These are phyloP conservation scores for Lordiphosa fenestrarum DNA, from an alignment of 2,888 invertebrate genomes.

Conservation along the genomic window DNA sequence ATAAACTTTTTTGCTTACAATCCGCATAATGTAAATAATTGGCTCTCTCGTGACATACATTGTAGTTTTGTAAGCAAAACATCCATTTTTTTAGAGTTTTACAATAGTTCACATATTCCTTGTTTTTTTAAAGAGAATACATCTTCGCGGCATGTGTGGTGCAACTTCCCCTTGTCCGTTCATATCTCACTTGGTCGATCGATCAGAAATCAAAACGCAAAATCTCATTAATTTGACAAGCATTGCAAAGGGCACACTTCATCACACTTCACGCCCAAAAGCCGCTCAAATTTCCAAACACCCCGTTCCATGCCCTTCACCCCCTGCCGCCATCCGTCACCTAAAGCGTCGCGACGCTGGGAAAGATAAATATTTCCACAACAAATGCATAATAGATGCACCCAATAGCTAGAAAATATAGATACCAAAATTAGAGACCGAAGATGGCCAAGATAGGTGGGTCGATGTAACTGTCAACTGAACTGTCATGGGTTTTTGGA, in stretches of 20 bases:
- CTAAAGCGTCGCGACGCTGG: constrained; percentile 31
- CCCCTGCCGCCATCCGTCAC: not conserved
- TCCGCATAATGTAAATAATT: no score
- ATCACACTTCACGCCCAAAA: constrained; percentile 15
- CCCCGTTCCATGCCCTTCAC: no score
- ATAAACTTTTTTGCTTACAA: no score
- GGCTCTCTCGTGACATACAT: no score
- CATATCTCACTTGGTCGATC: constrained; percentile 48
- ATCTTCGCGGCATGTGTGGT: constrained; percentile 17
- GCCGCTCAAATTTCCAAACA: constrained; percentile 11
- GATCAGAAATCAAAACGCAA: constrained; percentile 70
- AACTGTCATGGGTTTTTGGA: constrained; percentile 5
- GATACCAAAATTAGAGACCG: constrained; percentile 34
- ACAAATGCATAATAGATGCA: constrained; percentile 26
- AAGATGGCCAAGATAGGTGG: constrained; percentile 29
- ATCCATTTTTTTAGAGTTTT: no score
- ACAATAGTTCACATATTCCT: no score
- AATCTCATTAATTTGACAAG: constrained; percentile 73
- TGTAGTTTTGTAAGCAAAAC: no score
- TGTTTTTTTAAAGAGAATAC: constrained; percentile 10
- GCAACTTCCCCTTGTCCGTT: not conserved
- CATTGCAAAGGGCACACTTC: constrained; percentile 14
- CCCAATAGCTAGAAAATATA: constrained; percentile 25
- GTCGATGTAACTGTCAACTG: constrained; percentile 66
- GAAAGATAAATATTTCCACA: constrained; percentile 66